Base-by-base conservation (phyloP, 2,888 invertebrate species). In the Adelphocoris suturalis region DNA sequence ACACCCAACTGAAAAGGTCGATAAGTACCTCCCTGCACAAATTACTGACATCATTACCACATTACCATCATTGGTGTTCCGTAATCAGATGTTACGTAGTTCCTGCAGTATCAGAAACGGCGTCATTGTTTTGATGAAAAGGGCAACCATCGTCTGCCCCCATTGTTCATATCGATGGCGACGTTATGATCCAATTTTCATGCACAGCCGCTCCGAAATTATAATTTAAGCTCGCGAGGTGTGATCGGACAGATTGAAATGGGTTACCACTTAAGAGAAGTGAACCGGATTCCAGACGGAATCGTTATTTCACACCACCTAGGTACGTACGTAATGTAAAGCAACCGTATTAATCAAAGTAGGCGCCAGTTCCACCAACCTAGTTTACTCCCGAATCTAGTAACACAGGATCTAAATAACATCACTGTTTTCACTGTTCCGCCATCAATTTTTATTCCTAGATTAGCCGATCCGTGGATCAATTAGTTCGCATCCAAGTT, bases 41-140 rank as follows among this genome's bases (percentile, higher is more conserved):
- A 2, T 2, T 16, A 52, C 52, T 11, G 11, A 3, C 52, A 16
- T 52, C 52, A 7, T 11, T 52, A 14, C 52, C 52, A 11, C 13
- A 52, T 14, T 16, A 52, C 52, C 37, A 37, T 37, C 37, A 37
- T 37, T 37, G 2, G 52, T 3, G 52, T 68, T 68, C n/a, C 68
- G 68, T 23, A 27, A 68, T 68, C 68, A 68, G 23, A 68, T 68
- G 23, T 23, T 27, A 68, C n/a, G 12, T 19, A 23, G 23, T 68
- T 27, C 27, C 11, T 68, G 2, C 12, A 68, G 4, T 23, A 11
- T 68, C 68, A 0, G 27, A 3, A 19, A 23, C 68, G 68, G 23
- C 23, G 19, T 23, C 68, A 68, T 68, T 68, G 68, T 68, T 23
- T 68, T 23, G 68, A 68, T 68, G 68, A 68, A 23, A 23, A 23